Conservation (phyloP, 2,888 invertebrate genomes). For the Thyatira batis region DNA sequence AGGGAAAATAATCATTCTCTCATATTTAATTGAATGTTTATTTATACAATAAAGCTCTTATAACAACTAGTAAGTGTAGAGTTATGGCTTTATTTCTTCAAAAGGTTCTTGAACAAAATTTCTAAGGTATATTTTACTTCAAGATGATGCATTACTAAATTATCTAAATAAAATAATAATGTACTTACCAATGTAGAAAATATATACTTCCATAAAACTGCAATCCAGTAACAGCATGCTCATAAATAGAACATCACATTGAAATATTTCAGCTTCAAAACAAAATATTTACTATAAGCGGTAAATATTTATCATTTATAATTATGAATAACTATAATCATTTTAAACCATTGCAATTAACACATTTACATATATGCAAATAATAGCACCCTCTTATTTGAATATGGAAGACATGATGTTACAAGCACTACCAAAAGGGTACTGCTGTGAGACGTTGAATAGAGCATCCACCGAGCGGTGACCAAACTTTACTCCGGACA, state of each 20-base stretch:
- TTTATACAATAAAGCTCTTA: too few species aligned
- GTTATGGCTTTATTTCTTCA: too few species aligned
- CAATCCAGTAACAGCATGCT: background rate
- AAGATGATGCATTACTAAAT: too few species aligned
- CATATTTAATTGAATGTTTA: too few species aligned
- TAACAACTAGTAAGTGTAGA: too few species aligned
- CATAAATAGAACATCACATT: background rate
- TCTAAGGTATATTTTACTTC: too few species aligned
- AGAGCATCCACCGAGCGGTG: slow-evolving; percentile 45
- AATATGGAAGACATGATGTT: slow-evolving; percentile 49
- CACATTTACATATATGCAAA: background rate
- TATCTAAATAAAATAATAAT: background rate
- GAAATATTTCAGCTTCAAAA: background rate
- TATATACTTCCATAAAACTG: background rate
- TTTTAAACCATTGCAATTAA: too few species aligned
- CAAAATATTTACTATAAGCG: too few species aligned
- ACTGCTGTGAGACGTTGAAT: slow-evolving; percentile 50
- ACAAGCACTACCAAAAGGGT: slow-evolving; percentile 43
- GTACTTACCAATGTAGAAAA: background rate
- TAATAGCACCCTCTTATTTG: slow-evolving; percentile 18
- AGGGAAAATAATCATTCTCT: too few species aligned
- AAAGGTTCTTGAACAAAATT: too few species aligned
- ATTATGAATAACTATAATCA: background rate
- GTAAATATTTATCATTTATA: background rate
- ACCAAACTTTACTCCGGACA: slow-evolving; percentile 46